phyloP scores from a whole-genome alignment of 2,797 vertebrate genomes.

The Sebastes paucispinis region DNA sequence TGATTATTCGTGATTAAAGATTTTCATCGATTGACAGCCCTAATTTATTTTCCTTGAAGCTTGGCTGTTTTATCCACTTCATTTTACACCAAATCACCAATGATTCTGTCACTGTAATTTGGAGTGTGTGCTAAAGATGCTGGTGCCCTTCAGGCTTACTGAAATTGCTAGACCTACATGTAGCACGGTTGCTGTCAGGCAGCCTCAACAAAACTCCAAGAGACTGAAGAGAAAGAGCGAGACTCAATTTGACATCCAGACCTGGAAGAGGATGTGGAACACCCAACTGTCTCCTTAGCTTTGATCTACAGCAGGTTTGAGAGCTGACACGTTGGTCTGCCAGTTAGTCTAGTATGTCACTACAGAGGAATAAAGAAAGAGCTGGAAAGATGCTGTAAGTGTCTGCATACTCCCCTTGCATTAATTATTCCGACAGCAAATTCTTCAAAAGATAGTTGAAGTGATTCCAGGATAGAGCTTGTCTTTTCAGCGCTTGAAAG shows the following conservation, averaged over 20 bases:
- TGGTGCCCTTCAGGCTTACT: background rate
- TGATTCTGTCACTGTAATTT: background rate
- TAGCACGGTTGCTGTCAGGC: slow-evolving; percentile 3
- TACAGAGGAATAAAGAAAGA: slow-evolving; percentile 34
- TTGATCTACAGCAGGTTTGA: slow-evolving; percentile 49
- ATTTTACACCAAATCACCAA: slow-evolving; percentile 3
- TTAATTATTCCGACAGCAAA: slow-evolving; percentile 73
- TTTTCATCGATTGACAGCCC: too few relatives aligned
- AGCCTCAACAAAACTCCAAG: background rate
- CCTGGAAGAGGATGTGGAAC: slow-evolving; percentile 41
- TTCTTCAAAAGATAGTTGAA: slow-evolving; percentile 70
- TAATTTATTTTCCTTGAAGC: background rate
- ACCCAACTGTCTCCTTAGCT: slow-evolving; percentile 48
- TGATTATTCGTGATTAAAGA: too few relatives aligned
- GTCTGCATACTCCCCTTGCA: slow-evolving; percentile 55
- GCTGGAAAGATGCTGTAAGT: slow-evolving; percentile 51
- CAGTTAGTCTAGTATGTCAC: slow-evolving; percentile 55
- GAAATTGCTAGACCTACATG: background rate
- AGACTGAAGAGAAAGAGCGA: slow-evolving; percentile 2
- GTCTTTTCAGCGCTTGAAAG: slow-evolving; percentile 56
- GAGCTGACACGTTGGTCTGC: slow-evolving; percentile 55
- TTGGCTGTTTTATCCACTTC: background rate
- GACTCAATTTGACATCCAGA: slow-evolving; percentile 44
- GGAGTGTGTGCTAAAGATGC: background rate
- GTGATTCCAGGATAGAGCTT: slow-evolving; percentile 57